Base-by-base conservation (phyloP, 2,888 invertebrate genomes). In the Aricia artaxerxes region DNA sequence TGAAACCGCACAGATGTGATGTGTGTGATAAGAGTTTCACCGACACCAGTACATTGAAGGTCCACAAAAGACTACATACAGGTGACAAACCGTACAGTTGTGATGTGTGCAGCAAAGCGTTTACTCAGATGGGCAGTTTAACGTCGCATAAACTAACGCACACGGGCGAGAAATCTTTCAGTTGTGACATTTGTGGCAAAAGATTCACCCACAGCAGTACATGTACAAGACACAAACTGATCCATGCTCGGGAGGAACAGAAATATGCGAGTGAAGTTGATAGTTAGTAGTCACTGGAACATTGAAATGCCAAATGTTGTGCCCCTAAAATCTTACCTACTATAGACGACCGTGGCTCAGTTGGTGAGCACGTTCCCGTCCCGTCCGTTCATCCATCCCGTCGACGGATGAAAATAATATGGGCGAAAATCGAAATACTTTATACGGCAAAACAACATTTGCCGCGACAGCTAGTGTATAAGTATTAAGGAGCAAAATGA, bases 1-100 rank as follows among this genome's bases (percentile, higher is more conserved):
- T 64, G 24, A 64, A 31, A 24, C 64, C 64, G 64, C 24, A 16
- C 64, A 24, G 3, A 3, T 77, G 77, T 57, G 57, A 57, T 7
- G 49, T 53, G 6, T 77, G 77, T n/a, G 57, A 57, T 2, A 53
- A 57, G 49, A 53, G 77, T n/a, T 77, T 73, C 44, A 16, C 38
- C 13, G 4, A 77, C 44, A 31, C 35, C 3, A 40, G 35, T n/a
- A 77, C 57, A 4, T 57, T 77, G 53, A n/a, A 49, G 38, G n/a
- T 3, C 13, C 57, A 49, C 31, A 53, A 77, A 4, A 9, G 44
- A n/a, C 1, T 53, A 16, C 31, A 77, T 11, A 77, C 16, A 1
- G 53, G n/a, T 24, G 31, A 77, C n/a, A 77, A 77, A n/a, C 49
- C 64, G n/a, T 64, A 24, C n/a, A 24, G 11, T 2, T 64, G 64